Conservation (phyloP, 2,888 invertebrate species). For the Melanostoma scalare region DNA sequence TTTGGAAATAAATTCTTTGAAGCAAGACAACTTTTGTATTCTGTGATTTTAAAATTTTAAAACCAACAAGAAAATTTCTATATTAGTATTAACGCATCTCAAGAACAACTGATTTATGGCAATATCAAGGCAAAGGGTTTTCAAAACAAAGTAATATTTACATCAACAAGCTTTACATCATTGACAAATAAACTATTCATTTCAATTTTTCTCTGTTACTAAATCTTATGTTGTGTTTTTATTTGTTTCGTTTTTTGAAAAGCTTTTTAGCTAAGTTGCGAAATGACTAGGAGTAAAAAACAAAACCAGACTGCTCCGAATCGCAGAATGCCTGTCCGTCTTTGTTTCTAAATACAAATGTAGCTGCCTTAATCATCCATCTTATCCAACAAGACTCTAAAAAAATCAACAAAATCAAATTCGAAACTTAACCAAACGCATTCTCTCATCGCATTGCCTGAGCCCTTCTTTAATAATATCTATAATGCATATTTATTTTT, state of each 20-base stretch:
- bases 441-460: slow-evolving; percentile 77
- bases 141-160: too few relatives aligned
- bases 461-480: slow-evolving; percentile 74
- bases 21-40: too few relatives aligned
- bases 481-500: slow-evolving; percentile 57
- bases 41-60: too few relatives aligned
- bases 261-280: slow-evolving; percentile 58
- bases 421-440: slow-evolving; percentile 69
- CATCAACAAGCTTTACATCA: background rate
- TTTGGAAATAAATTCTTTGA: too few relatives aligned
- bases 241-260: slow-evolving; percentile 40
- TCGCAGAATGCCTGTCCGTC: slow-evolving; percentile 59
- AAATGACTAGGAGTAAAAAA: slow-evolving; percentile 43
- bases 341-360: slow-evolving; percentile 43
- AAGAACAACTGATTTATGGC: too few relatives aligned
- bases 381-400: slow-evolving; percentile 47
- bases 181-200: slow-evolving; percentile 58
- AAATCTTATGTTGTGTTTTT: slow-evolving; percentile 67
- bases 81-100: too few relatives aligned
- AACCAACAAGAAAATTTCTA: too few relatives aligned
- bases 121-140: background rate
- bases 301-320: slow-evolving; percentile 57
- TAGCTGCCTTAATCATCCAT: slow-evolving; percentile 69
- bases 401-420: slow-evolving; percentile 45
- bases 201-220: slow-evolving; percentile 58